Evolutionary conservation across 2,888 invertebrate genomes (phyloP).

Genomic region (Teinopalpus imperialis): DNA sequence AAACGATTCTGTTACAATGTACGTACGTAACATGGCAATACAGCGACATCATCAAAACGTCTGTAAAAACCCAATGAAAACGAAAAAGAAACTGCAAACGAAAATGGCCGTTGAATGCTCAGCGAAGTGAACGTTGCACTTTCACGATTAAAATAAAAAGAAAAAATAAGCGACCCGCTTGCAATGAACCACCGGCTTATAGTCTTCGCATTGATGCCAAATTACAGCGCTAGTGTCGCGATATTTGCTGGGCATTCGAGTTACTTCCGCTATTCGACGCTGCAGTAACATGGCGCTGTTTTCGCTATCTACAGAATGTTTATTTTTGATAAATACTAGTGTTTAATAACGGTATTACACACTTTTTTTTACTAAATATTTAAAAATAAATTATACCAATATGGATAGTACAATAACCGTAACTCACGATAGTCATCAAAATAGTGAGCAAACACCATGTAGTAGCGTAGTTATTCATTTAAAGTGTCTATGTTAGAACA

Average conservation of each 20-base stretch:
- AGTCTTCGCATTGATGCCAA: constrained; percentile 53
- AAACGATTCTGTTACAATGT: constrained; percentile 29
- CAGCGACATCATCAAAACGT: constrained; percentile 67
- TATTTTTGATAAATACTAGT: constrained; percentile 1
- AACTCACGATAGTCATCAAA: too few species aligned
- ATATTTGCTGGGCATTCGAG: constrained; percentile 3
- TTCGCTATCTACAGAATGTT: constrained; percentile 3
- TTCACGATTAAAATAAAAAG: constrained; percentile 74
- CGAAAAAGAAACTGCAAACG: constrained; percentile 66
- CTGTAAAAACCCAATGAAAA: constrained; percentile 70
- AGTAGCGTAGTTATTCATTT: too few species aligned
- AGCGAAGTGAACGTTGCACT: constrained; percentile 77
- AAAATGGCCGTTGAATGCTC: constrained; percentile 72
- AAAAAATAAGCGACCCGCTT: constrained; percentile 59
- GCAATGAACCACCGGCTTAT: constrained; percentile 65
- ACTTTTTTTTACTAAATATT: too few species aligned
- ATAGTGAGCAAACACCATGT: too few species aligned
- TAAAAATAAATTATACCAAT: too few species aligned
- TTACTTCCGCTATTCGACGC: constrained; percentile 76
- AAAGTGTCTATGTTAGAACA: background rate
- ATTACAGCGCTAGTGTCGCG: constrained; percentile 52
- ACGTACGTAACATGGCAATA: constrained; percentile 38
- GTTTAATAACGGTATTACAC: too few species aligned
- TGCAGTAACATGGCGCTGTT: constrained; percentile 54
- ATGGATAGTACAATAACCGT: too few species aligned